phyloP scores from a whole-genome alignment of 2,113 vertebrate genomes.

The Nesoenas mayeri region DNA sequence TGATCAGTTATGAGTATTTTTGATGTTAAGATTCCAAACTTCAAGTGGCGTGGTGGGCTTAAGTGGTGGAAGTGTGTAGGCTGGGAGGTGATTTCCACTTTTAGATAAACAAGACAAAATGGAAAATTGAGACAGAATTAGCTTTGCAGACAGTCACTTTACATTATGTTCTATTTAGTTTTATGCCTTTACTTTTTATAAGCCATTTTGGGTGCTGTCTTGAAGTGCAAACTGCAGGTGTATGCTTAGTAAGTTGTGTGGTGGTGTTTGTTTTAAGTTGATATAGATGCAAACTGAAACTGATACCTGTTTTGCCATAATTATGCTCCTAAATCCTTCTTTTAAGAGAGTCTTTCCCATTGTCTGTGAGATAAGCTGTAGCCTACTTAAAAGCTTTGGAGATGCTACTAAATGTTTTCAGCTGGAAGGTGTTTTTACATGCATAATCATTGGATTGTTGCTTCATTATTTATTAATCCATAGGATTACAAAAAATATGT shows the following conservation, averaged over 20 bases:
- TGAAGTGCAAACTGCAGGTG: background rate
- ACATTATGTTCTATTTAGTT: background rate
- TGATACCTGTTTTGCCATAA: background rate
- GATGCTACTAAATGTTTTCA: background rate
- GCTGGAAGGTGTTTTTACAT: background rate
- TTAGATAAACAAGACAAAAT: background rate
- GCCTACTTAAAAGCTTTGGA: background rate
- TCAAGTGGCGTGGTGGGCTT: rapidly evolving
- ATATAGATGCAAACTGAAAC: background rate
- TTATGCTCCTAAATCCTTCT: background rate
- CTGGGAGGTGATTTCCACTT: background rate
- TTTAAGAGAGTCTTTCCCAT: background rate
- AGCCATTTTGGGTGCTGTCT: background rate
- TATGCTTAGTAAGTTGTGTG: background rate
- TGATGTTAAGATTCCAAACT: background rate
- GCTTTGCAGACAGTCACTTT: background rate
- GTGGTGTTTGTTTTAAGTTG: background rate
- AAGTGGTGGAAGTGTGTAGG: background rate
- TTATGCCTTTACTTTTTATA: background rate
- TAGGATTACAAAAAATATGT: background rate
- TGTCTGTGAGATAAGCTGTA: rapidly evolving
- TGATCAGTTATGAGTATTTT: background rate
- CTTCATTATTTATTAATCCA: background rate
- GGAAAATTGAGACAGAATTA: background rate
- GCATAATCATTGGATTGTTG: background rate